These are phyloP conservation scores for Misgurnus mizolepis DNA, from an alignment of 2,113 vertebrate species.

Conservation along the genomic window DNA sequence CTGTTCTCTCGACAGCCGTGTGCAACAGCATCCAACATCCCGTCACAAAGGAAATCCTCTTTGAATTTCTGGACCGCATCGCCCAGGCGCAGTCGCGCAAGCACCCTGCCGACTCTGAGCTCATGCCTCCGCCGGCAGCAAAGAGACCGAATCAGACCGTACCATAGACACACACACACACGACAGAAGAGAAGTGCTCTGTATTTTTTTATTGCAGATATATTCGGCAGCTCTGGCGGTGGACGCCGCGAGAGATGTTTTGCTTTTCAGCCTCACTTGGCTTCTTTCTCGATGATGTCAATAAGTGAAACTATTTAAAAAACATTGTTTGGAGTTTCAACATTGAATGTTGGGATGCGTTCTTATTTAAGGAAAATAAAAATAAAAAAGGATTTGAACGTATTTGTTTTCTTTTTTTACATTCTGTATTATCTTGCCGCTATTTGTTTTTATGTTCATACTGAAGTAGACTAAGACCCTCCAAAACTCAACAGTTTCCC, in stretches of 20 bases:
- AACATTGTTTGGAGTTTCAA: conserved; percentile 15
- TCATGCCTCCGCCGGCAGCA: conserved; percentile 95
- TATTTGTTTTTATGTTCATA: conserved; percentile 21
- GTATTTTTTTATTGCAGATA: conserved; percentile 28
- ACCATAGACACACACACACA: conserved; percentile 63
- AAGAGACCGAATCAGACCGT: conserved; percentile 81
- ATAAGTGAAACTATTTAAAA: conserved; percentile 19
- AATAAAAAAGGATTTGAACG: conserved; percentile 32
- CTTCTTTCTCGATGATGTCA: neutral
- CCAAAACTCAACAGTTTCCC: too few relatives aligned
- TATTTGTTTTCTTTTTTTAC: conserved; percentile 30
- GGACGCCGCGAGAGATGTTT: neutral
- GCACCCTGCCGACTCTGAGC: conserved; percentile 84
- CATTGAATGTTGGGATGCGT: neutral
- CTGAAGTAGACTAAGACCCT: neutral
- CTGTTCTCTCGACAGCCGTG: conserved; percentile 78
- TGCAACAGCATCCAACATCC: conserved; percentile 95
- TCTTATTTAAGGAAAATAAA: conserved; percentile 27
- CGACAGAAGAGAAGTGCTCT: neutral
- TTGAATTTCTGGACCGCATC: conserved; percentile 89
- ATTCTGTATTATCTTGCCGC: neutral
- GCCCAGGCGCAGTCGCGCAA: conserved; percentile 81
- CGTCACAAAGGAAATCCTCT: conserved; percentile 94
- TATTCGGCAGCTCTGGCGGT: neutral
- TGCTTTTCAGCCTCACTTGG: conserved; percentile 3